Base-by-base conservation (phyloP, 2,888 invertebrate species). In the Mythimna vitellina region DNA sequence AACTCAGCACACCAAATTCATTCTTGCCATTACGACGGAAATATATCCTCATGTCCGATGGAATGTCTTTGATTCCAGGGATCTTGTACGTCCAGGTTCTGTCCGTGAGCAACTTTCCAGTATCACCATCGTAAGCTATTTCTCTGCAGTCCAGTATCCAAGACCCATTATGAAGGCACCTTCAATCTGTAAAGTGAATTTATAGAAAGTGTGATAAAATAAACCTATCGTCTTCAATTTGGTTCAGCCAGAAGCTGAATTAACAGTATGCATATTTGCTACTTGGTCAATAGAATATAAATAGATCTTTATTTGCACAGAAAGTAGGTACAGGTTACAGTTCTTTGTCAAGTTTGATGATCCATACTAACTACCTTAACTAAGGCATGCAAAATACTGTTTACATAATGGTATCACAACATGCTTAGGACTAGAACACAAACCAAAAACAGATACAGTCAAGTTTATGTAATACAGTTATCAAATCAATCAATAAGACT, bases 61-160 rank as follows among this genome's bases (percentile, higher is more conserved):
- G 98, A 84, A 98, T 98, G 83, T 98, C 98, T 88, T 98, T 98
- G 0, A 97, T 96, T 0, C 98, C 98, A 0, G 98, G 98, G 0
- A 97, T 97, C 86, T 98, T 98, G 87, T 98, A 98, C 65, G 96
- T 97, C 98, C 98, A 99, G 3, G 98, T 98, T 69, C 98, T 96
- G 83, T 97, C 97, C 0, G 98, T 98, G 7, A 98, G 94, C 7
- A 98, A 90, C 82, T 96, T 95, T 0, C 98, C 98, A 4, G 97
- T 97, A 12, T 93, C 87, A 4, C 95, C 92, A 83, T 98, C 97
- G 73, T 97, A 97, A 0, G 97, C 92, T 20, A 98, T 89, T 80
- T 97, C 88, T 98, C 98, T 0, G 96, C 96, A 0, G 98, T 97
- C 97, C 97, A 98, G 85, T 97, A 98, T 0, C 99, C 99, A 14